Percentiles rank a stretch among this genome's conserved stretches.
Evolutionary conservation across 2,797 vertebrate genomes (phyloP).

Genomic region (Ispidina picta): DNA sequence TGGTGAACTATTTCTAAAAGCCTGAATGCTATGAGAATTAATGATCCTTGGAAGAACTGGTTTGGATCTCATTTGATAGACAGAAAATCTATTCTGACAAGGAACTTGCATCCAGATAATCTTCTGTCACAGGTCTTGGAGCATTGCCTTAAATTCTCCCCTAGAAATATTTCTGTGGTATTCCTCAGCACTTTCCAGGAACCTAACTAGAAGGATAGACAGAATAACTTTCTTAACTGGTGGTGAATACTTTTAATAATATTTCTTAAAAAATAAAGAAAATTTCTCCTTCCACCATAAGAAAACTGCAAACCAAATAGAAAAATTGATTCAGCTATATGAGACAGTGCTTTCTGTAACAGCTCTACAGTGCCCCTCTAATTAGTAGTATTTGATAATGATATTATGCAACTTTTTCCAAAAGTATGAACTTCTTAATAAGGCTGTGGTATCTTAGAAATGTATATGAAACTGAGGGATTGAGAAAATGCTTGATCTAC

Average conservation of each 20-base stretch:
- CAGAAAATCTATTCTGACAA: conserved; percentile 44
- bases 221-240: neutral
- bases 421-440: neutral
- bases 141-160: neutral
- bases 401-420: neutral
- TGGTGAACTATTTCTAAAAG: neutral
- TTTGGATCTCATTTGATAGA: conserved; percentile 35
- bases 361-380: neutral
- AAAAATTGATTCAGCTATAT: neutral
- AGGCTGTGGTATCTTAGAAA: neutral
- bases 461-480: neutral
- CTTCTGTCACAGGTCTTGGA: conserved; percentile 9
- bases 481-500: neutral
- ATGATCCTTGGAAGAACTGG: neutral
- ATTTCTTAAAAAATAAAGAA: neutral
- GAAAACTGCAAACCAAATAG: neutral
- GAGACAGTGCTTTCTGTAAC: neutral
- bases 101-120: neutral
- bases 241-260: neutral
- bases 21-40: conserved; percentile 20
- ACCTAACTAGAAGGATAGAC: neutral
- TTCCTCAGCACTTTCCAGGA: neutral
- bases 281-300: fast-evolving
- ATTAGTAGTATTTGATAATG: neutral
- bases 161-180: neutral